phyloP scores from a whole-genome alignment of 2,113 vertebrate genomes.

The Hylia prasina region DNA sequence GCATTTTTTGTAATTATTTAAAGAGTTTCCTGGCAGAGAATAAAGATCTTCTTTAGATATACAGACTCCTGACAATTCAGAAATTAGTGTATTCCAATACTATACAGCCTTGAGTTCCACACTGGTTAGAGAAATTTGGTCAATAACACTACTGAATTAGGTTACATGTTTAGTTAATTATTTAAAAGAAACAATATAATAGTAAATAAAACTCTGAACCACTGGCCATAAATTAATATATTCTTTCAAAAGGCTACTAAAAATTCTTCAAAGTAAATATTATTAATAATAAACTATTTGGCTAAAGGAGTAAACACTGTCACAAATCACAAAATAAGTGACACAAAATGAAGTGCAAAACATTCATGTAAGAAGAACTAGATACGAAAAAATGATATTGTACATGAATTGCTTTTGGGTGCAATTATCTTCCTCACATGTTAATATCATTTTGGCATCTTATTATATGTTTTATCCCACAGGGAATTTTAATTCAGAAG shows the following conservation, averaged over 20 bases:
- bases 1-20: neutral
- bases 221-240: neutral
- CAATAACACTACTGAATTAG: neutral
- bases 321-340: neutral
- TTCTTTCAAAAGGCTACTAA: neutral
- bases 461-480: conserved; percentile 28
- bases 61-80: neutral
- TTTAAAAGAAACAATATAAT: neutral
- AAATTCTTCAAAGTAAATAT: neutral
- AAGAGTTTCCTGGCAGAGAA: neutral
- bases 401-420: conserved; percentile 18
- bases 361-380: neutral
- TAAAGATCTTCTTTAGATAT: neutral
- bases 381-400: neutral
- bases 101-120: neutral
- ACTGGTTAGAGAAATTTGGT: neutral
- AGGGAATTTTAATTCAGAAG: conserved; percentile 30
- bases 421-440: conserved; percentile 33
- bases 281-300: conserved; percentile 1
- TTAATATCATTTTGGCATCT: conserved; percentile 25
- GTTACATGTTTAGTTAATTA: neutral
- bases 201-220: neutral
- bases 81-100: neutral
- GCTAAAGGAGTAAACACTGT: neutral
- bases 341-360: conserved; percentile 30